Evolutionary conservation across 2,888 invertebrate species (phyloP), one percentile per base, ranked within the genome.

Genomic region (Drosophila setosimentum): DNA sequence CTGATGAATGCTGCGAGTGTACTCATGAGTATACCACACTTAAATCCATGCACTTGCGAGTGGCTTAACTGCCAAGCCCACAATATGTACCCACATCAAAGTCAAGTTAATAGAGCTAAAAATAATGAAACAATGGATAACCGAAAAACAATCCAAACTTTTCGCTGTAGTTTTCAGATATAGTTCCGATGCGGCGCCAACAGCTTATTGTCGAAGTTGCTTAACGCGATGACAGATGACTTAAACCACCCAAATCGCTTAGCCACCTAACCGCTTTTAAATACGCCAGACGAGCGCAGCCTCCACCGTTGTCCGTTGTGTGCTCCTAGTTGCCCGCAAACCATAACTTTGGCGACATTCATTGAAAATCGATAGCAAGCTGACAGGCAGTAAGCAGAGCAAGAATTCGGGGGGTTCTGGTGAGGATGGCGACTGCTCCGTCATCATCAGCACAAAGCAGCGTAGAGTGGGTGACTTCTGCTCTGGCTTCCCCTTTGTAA

Each of bases 321-420:
- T 21, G n/a, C 13, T n/a, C 6, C 30, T 30, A 5, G 45, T 37
- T 30, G 37, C 16, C 16, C 58, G 18, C 50, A 32, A 33, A 3
- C 51, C 32, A 11, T 16, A 58, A 37, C 35, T 64, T 21, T 32
- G 40, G 61, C 37, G 35, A 69, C 35, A 55, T 64, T 63, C 85
- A 79, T 82, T 68, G 78, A 78, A 87, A 84, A 84, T 84, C 83
- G 78, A 84, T 88, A 76, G 37, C 45, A 61, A 50, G 49, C 54
- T 58, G 64, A 63, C 68, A 54, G 65, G 33, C 64, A 51, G 10
- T 29, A n/a, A 27, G 18, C 18, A 18, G 24, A n/a, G 16, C 45
- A 45, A 10, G n/a, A 10, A 35, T 45, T 45, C 16, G 21, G 3
- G 10, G 3, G 42, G n/a, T 24, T 10, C 11, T 24, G 27, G 49